Evolutionary conservation across 2,797 vertebrate species (phyloP), one percentile per base, ranked within the genome.

Genomic region (Pangasius sanitwongsei): DNA sequence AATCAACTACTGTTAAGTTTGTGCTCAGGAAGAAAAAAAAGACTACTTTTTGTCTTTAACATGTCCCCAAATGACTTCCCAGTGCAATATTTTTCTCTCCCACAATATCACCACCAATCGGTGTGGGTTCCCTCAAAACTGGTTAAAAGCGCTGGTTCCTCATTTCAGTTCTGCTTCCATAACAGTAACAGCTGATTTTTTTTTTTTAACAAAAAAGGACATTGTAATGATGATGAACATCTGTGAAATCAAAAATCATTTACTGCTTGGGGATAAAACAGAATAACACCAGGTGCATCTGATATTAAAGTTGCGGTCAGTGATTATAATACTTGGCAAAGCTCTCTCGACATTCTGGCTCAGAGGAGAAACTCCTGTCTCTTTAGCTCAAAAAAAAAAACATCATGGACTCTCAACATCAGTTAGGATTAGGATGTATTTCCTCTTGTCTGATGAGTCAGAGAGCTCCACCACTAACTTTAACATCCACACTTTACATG

Each of bases 91-190:
- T 57, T 57, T 81, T 31, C 48, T 55, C 77, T 57, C 15, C 50
- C 53, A 81, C 53, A 23, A 37, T 37, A 57, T 37, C 53, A 37
- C 31, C 53, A 23, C 31, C 57, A 81, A 37, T 81, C 53, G n/a
- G 0, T 23, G 53, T 34, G 50, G 53, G 53, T 20, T 81, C 18
- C 31, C 78, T 81, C 78, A 57, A 80, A 80, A 80, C 77, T 25
- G 80, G 18, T 6, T 41, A 59, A 82, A 61, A 41, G 11, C 7
- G 0, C 31, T n/a, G 59, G 59, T 44, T 83, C 59, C 25, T 9
- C 37, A 83, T 83, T 83, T 44, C 34, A 41, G 18, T 61, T 82
- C 80, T 61, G 80, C 80, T 82, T 82, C 34, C 11, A 44, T n/a
- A n/a, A 44, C 23, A 44, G 25, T 16, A 83, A 41, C 15, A 16